phyloP scores from a whole-genome alignment of 2,888 invertebrate species.

The Orthosia gothica region DNA sequence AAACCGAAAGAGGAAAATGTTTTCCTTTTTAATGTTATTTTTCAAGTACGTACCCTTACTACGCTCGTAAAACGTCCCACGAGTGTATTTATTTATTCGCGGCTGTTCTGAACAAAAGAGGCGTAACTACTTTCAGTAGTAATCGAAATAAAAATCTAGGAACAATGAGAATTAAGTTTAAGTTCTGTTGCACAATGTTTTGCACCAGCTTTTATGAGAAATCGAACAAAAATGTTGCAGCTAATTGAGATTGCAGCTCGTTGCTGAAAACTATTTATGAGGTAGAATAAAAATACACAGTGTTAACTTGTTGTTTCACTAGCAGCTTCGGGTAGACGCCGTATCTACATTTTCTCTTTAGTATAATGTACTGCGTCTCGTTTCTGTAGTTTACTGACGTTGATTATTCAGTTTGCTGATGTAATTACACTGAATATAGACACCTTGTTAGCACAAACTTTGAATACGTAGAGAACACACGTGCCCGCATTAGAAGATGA shows the following conservation, averaged over 20 bases:
- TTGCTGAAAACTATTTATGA: conserved; percentile 1
- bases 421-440: conserved; percentile 58
- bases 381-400: conserved; percentile 28
- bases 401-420: conserved; percentile 44
- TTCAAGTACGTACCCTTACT: not conserved
- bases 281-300: not conserved
- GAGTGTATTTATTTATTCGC: conserved; percentile 18
- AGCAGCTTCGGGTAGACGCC: not conserved
- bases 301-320: not conserved
- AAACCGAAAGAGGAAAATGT: not conserved
- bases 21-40: not conserved
- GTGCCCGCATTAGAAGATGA: not conserved
- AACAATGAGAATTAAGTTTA: conserved; percentile 7
- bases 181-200: not conserved
- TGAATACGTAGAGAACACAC: conserved; percentile 23
- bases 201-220: not conserved
- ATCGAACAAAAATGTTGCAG: conserved; percentile 3
- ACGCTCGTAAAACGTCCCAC: conserved; percentile 1
- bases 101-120: not conserved
- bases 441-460: conserved; percentile 54
- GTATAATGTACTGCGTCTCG: not conserved
- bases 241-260: conserved; percentile 20
- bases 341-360: conserved; percentile 7
- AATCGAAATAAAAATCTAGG: not conserved
- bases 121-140: not conserved